Conservation (phyloP, 2,113 vertebrate species). For the Rhabdomys dilectus region DNA sequence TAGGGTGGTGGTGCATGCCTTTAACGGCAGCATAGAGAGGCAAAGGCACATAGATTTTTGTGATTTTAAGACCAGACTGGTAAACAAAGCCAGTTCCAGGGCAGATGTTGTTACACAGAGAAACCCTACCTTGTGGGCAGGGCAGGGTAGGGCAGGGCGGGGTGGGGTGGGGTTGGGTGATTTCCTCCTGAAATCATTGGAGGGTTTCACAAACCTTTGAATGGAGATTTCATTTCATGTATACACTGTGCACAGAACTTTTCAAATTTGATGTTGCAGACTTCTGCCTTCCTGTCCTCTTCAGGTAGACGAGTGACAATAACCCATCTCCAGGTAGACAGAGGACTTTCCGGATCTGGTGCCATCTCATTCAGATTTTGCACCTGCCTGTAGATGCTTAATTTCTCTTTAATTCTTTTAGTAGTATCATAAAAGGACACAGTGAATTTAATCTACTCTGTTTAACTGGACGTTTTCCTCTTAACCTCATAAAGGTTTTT, state of each 20-base stretch:
- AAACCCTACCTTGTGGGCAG: background rate
- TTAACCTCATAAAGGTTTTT: constrained; percentile 24
- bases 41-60: background rate
- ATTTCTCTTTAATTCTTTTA: constrained; percentile 39
- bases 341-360: background rate
- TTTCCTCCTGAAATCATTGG: background rate
- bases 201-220: background rate
- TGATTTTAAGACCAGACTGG: background rate
- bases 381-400: background rate
- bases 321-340: background rate
- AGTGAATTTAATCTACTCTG: background rate
- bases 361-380: background rate
- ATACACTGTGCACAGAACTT: background rate
- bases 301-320: background rate
- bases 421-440: constrained; percentile 19
- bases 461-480: constrained; percentile 32
- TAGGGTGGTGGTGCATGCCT: accelerated
- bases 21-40: background rate
- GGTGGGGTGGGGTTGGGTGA: background rate
- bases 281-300: background rate
- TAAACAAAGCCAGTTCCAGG: background rate
- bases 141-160: accelerated
- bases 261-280: background rate
- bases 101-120: background rate
- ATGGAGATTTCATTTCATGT: background rate